phyloP scores from a whole-genome alignment of 1,140 invertebrate species.

The Drepana arcuata region DNA sequence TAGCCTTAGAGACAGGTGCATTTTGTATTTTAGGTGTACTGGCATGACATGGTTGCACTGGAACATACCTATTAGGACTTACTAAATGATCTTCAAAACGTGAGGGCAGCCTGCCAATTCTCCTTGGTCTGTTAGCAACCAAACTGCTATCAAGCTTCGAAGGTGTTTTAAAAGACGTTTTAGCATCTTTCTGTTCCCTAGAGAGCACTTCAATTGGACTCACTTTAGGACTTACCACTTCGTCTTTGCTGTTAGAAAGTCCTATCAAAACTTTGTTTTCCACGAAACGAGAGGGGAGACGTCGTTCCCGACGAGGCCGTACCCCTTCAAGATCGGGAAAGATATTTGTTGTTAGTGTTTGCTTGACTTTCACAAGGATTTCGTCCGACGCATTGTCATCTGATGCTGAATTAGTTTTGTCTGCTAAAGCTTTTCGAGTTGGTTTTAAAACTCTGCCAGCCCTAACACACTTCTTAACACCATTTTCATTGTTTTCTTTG shows the following conservation, averaged over 20 bases:
- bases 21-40: slow-evolving; percentile 42
- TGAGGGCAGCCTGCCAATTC: slow-evolving; percentile 41
- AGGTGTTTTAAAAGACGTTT: slow-evolving; percentile 26
- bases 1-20: too few species aligned
- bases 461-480: slow-evolving; percentile 16
- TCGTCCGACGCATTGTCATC: slow-evolving; percentile 42
- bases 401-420: slow-evolving; percentile 58
- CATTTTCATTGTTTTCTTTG: slow-evolving; percentile 45
- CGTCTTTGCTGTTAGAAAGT: slow-evolving; percentile 22
- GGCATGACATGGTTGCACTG: slow-evolving; percentile 36
- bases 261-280: slow-evolving; percentile 26
- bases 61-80: slow-evolving; percentile 45
- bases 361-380: slow-evolving; percentile 4
- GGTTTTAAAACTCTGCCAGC: slow-evolving; percentile 17
- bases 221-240: neutral
- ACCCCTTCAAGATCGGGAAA: neutral
- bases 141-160: slow-evolving; percentile 22
- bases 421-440: slow-evolving; percentile 37
- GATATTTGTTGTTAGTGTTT: slow-evolving; percentile 1
- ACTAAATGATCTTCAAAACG: slow-evolving; percentile 41
- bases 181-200: neutral
- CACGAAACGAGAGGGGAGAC: slow-evolving; percentile 33
- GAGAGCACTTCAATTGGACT: slow-evolving; percentile 1
- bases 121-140: slow-evolving; percentile 32
- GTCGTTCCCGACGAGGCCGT: slow-evolving; percentile 28